Evolutionary conservation across 2,888 invertebrate species (phyloP).

Genomic region (Onthophagus sagittarius): DNA sequence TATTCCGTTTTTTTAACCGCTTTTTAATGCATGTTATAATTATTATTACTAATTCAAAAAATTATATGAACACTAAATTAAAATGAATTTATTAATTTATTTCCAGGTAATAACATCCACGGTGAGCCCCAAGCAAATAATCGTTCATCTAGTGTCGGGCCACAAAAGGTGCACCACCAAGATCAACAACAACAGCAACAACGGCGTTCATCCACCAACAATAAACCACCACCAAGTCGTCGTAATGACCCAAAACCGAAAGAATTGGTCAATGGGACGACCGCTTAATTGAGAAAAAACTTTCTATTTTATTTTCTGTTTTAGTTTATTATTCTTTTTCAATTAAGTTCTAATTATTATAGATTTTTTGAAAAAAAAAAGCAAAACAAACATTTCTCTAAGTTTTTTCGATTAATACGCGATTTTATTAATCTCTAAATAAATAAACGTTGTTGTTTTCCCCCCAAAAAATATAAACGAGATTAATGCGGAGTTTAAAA

Average conservation of each 20-base stretch:
- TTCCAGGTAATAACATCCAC: slow-evolving; percentile 24
- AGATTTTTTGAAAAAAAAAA: neutral
- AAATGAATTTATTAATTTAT: neutral
- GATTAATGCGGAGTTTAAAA: neutral
- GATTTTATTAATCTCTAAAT: too few relatives aligned
- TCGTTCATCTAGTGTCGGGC: slow-evolving; percentile 18
- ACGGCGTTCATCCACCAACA: slow-evolving; percentile 32
- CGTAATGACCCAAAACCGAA: slow-evolving; percentile 50
- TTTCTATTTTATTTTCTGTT: slow-evolving; percentile 29
- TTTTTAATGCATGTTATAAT: too few relatives aligned
- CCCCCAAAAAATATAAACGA: neutral
- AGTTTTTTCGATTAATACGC: neutral
- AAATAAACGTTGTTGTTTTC: neutral
- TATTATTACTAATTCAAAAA: too few relatives aligned
- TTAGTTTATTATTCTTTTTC: slow-evolving; percentile 29
- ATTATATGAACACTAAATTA: too few relatives aligned
- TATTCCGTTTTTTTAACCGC: too few relatives aligned
- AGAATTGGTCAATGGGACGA: slow-evolving; percentile 65
- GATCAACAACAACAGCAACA: slow-evolving; percentile 42
- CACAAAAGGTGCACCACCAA: slow-evolving; percentile 27
- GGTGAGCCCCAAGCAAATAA: slow-evolving; percentile 27
- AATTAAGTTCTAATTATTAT: too few relatives aligned
- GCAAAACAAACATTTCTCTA: neutral
- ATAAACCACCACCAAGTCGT: slow-evolving; percentile 42
- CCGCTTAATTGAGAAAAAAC: slow-evolving; percentile 40